Evolutionary conservation across 2,888 invertebrate species (phyloP), one percentile per base, ranked within the genome.

Genomic region (Lymantria monacha): DNA sequence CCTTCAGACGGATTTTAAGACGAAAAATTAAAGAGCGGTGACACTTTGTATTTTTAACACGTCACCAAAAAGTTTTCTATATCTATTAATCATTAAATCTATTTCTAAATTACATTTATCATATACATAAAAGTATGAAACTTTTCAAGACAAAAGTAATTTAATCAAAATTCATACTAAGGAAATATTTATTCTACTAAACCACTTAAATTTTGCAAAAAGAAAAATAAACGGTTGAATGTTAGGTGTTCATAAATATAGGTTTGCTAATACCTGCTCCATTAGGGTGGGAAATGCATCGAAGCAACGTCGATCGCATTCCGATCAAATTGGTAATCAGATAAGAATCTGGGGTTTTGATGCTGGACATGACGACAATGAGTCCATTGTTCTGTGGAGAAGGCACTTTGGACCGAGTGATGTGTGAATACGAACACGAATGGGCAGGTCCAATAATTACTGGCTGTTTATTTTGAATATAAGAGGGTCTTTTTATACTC

Each of bases 301-400:
- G 82, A 78, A 74, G 69, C 70, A 63, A 62, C 66, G 55, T 58
- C 72, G 79, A 76, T 81, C 79, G 76, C 86, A 87, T 88, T 87
- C 88, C 88, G 76, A 84, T 83, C 78, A 87, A 88, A 88, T 88
- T 87, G 83, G 82, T 88, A 79, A 87, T 81, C 75, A 81, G 87
- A 87, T 86, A 85, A 85, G 69, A 74, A 87, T 88, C 87, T 74
- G 57, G 60, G 69, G 73, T 75, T n/a, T 79, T 77, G 79, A 81
- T 81, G 81, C 72, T 72, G 73, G 69, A 72, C 63, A 70, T 61
- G 64, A 65, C 66, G 61, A 59, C 60, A 66, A 65, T 64, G 59
- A 59, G 49, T 52, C 57, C 58, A 65, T 57, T 57, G 61, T 65
- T 57, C 61, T 44, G 41, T 64, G 75, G 79, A 79, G 68, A 61